Evolutionary conservation across 2,113 vertebrate genomes (phyloP).

Genomic region (Gymnarchus niloticus): DNA sequence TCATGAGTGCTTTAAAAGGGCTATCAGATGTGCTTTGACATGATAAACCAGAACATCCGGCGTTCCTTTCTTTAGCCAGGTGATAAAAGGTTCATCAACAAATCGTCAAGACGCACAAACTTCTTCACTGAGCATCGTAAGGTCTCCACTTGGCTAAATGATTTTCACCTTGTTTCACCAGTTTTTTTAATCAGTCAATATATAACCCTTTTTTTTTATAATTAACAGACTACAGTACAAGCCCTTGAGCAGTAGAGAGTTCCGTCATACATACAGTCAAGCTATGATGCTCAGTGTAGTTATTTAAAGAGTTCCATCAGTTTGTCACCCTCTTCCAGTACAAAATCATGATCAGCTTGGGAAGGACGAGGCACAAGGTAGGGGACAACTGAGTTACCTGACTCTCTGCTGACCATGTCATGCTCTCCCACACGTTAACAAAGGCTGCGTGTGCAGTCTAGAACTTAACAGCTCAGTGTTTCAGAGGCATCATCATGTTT

Average conservation of each 20-base stretch:
- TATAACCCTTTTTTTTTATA: not conserved
- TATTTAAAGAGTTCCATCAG: not conserved
- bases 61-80: conserved; percentile 21
- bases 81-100: conserved; percentile 18
- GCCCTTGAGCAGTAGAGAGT: not conserved
- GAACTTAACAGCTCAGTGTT: not conserved
- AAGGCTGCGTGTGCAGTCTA: not conserved
- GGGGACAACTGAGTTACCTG: not conserved
- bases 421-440: not conserved
- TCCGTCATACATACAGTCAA: not conserved
- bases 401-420: not conserved
- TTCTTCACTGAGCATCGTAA: not conserved
- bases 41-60: conserved; percentile 1
- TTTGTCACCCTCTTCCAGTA: not conserved
- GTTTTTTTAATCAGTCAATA: not conserved
- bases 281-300: no score
- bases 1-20: not conserved
- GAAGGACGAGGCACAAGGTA: not conserved
- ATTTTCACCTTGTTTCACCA: not conserved
- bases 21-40: conserved; percentile 7
- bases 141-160: not conserved
- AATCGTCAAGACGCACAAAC: not conserved
- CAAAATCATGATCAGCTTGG: not conserved
- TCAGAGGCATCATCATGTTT: not conserved
- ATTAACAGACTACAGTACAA: not conserved